Evolutionary conservation across 2,113 vertebrate species (phyloP), one percentile per base, ranked within the genome.

Genomic region (Hyaena hyaena): DNA sequence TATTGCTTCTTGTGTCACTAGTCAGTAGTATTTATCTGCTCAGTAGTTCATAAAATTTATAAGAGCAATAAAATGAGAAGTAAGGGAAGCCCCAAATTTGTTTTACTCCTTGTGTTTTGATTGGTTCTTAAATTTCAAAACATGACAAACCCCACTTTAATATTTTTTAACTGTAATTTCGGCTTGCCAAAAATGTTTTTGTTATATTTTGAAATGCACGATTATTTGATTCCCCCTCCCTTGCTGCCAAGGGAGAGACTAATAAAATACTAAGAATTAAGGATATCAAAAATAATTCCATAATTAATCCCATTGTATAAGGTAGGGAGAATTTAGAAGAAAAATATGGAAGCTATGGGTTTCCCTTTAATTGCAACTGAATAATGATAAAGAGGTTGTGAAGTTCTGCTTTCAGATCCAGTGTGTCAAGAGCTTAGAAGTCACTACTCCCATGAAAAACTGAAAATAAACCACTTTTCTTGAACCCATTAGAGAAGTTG

Each of bases 1-100:
- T 86, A 73, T 39, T 69, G 48, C 63, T 97, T 96, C 63, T 93
- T 86, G n/a, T 85, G 71, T 86, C 93, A 93, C 63, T 53, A 98
- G 93, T 96, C 53, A 88, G 88, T 80, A 97, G 15, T 87, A 85
- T 97, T 97, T 95, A 84, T 97, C 26, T 96, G 17, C 95, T 95
- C 91, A 97, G 93, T 84, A 97, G 85, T 4, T 58, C 87, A 93
- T 89, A 96, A 98, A 91, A 97, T 71, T 90, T 88, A 82, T 65
- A 68, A 26, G 71, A 96, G 85, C 23, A 92, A 45, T 61, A 55
- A 50, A 97, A 71, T 74, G 50, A 33, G 28, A 39, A 93, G 5
- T 93, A 93, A 92, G 71, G 12, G 23, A 14, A 90, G 28, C 21
- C 53, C 43, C 73, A 97, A 23, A 96, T 83, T 0, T 39, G 17